These are phyloP conservation scores for Aricia agestis DNA, from an alignment of 1,140 invertebrate genomes.

Conservation along the genomic window DNA sequence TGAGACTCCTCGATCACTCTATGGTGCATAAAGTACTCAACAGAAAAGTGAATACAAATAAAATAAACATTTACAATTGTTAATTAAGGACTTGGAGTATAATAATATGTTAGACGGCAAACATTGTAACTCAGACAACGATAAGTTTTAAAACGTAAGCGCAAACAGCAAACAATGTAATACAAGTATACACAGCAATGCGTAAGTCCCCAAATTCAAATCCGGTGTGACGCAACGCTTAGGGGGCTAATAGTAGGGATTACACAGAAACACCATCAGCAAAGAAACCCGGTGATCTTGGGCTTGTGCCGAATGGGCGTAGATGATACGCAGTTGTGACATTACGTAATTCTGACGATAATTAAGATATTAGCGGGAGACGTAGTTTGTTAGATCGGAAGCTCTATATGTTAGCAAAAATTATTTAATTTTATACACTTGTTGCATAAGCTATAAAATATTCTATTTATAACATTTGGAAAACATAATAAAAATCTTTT, in stretches of 20 bases:
- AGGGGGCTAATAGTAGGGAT: conserved; percentile 55
- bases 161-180: not conserved
- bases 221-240: conserved; percentile 41
- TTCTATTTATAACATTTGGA: too few relatives aligned
- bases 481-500: too few relatives aligned
- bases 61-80: too few relatives aligned
- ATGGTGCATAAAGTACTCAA: too few relatives aligned
- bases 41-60: too few relatives aligned
- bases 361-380: not conserved
- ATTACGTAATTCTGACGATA: not conserved
- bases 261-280: conserved; percentile 66
- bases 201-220: conserved; percentile 42
- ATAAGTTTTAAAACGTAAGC: not conserved
- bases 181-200: not conserved
- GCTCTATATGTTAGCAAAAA: too few relatives aligned
- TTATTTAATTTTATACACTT: too few relatives aligned
- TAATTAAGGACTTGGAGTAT: too few relatives aligned
- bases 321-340: not conserved
- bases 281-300: conserved; percentile 45
- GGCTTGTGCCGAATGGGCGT: conserved; percentile 24
- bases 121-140: not conserved
- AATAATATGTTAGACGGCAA: too few relatives aligned
- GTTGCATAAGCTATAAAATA: too few relatives aligned
- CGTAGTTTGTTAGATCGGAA: too few relatives aligned
- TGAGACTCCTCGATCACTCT: too few relatives aligned